phyloP scores from a whole-genome alignment of 2,797 vertebrate species.

The Hipposideros larvatus region DNA sequence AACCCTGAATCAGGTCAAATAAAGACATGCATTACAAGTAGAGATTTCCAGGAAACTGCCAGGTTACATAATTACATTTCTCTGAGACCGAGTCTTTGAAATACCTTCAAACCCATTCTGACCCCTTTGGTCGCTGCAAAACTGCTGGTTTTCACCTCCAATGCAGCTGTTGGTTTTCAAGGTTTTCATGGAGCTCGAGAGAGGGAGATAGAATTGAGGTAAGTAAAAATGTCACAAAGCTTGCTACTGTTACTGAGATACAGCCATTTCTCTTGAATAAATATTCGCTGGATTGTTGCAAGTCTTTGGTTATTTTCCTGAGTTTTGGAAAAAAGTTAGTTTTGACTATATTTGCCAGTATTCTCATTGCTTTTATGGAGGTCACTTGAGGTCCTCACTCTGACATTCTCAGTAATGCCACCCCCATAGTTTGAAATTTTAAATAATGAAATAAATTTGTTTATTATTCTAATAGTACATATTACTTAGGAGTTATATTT shows the following conservation, averaged over 20 bases:
- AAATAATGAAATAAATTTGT: constrained; percentile 6
- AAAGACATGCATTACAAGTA: background rate
- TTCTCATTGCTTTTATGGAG: background rate
- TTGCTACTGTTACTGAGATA: background rate
- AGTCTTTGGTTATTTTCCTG: background rate
- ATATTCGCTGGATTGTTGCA: background rate
- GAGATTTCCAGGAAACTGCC: background rate
- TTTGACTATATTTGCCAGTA: background rate
- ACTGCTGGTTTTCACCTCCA: background rate
- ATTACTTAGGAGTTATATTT: background rate
- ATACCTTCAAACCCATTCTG: background rate
- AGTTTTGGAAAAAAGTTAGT: background rate
- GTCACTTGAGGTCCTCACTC: background rate
- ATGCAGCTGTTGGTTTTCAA: background rate
- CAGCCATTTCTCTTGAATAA: background rate
- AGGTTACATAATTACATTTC: background rate
- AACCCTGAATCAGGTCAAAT: background rate
- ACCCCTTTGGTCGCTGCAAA: background rate
- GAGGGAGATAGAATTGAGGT: background rate
- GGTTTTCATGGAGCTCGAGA: background rate
- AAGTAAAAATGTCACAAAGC: background rate
- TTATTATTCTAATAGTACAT: background rate
- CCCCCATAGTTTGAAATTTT: background rate
- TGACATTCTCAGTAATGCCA: background rate
- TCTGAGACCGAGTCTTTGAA: background rate